A percentile compares a stretch with the other conserved stretches of the same genome.
phyloP scores from a whole-genome alignment of 1,140 invertebrate genomes.

The Ladona fulva region DNA sequence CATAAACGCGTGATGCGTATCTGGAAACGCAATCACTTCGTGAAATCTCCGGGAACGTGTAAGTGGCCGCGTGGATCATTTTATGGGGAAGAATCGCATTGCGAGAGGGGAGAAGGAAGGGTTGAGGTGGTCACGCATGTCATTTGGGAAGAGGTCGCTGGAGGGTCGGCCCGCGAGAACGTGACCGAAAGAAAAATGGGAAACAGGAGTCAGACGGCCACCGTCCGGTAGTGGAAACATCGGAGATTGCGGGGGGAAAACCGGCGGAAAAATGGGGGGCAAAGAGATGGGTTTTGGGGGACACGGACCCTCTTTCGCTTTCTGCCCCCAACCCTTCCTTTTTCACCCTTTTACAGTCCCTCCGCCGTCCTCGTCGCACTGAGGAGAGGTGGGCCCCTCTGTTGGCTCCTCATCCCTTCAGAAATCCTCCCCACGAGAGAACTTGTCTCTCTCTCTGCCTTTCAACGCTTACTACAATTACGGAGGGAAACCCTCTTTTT shows the following conservation, averaged over 20 bases:
- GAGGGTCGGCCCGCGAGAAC: neutral
- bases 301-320: neutral
- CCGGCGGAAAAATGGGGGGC: neutral
- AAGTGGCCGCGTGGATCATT: neutral
- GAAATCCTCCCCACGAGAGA: no score
- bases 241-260: no score
- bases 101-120: neutral
- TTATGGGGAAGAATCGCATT: neutral
- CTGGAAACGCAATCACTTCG: neutral
- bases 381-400: no score
- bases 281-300: neutral
- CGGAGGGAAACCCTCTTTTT: neutral
- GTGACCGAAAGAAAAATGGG: neutral
- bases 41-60: neutral
- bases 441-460: neutral
- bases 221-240: neutral
- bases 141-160: neutral
- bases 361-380: no score
- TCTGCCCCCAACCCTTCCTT: neutral
- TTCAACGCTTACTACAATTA: conserved; percentile 10
- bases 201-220: neutral
- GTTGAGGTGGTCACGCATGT: no score
- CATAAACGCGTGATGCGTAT: no score
- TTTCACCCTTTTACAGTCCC: neutral
- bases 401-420: no score